A percentile compares a stretch with the other conserved stretches of the same genome.
Conservation (phyloP, 1,140 invertebrate genomes). For the Pseudomyrmex gracilis region DNA sequence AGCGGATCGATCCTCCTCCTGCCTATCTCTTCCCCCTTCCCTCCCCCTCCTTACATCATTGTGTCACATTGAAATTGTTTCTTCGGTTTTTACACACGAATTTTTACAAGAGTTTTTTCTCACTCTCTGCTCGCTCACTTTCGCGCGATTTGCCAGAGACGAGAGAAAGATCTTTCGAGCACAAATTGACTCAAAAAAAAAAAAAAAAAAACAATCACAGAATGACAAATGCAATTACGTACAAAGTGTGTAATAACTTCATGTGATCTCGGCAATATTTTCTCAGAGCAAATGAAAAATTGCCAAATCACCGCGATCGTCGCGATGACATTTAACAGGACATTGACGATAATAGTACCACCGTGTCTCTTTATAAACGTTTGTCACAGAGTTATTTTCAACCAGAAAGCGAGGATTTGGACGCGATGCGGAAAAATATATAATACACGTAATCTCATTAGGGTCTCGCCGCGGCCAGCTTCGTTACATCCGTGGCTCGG, state of each 20-base stretch:
- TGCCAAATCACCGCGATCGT: no score
- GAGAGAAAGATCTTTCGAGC: not conserved
- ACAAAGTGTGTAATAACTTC: not conserved
- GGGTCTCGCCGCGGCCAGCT: constrained; percentile 1
- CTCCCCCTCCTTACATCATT: not conserved
- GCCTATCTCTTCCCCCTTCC: not conserved
- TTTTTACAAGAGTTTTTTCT: not conserved
- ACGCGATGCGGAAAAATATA: constrained; percentile 10
- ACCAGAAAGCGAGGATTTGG: not conserved
- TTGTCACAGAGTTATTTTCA: no score
- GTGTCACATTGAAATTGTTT: constrained; percentile 15
- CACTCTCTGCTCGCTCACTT: not conserved
- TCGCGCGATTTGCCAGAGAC: no score
- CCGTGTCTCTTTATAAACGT: no score
- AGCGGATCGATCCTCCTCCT: constrained; percentile 43
- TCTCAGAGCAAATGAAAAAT: no score
- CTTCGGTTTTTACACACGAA: constrained; percentile 45
- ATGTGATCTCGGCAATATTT: no score
- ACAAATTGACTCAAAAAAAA: no score
- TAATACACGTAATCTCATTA: constrained; percentile 30
- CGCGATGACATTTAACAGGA: no score
- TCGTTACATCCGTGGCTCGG: constrained; percentile 35
- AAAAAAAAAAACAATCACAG: no score
- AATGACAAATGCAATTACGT: not conserved
- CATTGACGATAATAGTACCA: no score